These are phyloP conservation scores for Ctenodactylus gundi DNA, from an alignment of 2,113 vertebrate genomes.

Conservation along the genomic window DNA sequence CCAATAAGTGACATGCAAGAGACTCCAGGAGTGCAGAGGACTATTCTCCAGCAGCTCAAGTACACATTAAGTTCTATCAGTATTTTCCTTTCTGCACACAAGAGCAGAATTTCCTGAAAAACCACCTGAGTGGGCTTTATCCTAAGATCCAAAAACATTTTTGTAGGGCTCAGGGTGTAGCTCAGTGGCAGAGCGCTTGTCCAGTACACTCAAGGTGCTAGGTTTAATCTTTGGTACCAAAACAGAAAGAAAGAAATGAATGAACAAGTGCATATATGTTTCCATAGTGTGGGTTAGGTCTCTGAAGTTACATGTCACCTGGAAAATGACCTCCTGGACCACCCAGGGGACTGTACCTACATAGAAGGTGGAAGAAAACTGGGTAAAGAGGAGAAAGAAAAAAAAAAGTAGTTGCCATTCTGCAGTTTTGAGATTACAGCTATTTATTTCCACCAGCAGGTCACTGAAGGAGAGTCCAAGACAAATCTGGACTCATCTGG, in stretches of 20 bases:
- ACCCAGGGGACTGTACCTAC: too few relatives aligned
- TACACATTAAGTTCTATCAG: neutral
- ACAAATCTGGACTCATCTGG: neutral
- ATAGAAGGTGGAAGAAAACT: neutral
- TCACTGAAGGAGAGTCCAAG: accelerated
- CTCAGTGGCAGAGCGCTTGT: neutral
- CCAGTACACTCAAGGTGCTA: neutral
- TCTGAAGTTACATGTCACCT: neutral
- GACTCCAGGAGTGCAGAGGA: neutral
- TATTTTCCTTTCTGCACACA: neutral
- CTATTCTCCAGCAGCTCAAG: neutral
- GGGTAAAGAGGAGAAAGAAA: neutral
- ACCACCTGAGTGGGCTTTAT: neutral
- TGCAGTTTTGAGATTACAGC: neutral
- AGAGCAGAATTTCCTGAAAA: neutral
- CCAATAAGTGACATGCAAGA: neutral
- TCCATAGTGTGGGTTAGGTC: neutral
- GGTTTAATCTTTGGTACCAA: neutral
- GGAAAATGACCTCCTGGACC: neutral
- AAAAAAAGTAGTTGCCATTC: too few relatives aligned
- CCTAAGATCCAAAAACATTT: neutral
- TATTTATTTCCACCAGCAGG: neutral
- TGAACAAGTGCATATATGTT: too few relatives aligned
- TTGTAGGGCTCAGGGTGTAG: neutral
- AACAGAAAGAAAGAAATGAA: neutral